Evolutionary conservation across 2,888 invertebrate genomes (phyloP), one percentile per base, ranked within the genome.

Genomic region (Pemphredon lugubris): DNA sequence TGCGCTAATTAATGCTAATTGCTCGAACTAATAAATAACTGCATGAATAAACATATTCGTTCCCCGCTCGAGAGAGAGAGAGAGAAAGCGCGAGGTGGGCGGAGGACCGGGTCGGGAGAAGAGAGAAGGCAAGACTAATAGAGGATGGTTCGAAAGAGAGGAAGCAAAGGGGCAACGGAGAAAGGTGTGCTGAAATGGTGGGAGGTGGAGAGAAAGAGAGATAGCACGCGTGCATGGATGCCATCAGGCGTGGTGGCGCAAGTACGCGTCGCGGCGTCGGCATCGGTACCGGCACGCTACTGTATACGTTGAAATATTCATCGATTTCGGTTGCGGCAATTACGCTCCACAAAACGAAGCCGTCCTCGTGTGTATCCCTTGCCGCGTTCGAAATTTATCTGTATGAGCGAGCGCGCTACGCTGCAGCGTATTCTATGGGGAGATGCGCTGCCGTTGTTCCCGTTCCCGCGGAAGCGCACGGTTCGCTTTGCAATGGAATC

Each of bases 1-100:
- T 87, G 82, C 82, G 82, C 84, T 88, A 88, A 88, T 88, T 87
- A 87, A 88, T 87, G 87, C 85, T 87, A 87, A 88, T 88, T 88
- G 84, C 85, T 61, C 82, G 77, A 83, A 83, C 84, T 87, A 87
- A 87, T 88, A 88, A 88, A 87, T 87, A 86, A 86, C 83, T 75
- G 79, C 80, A 84, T 82, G 86, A 84, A 86, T 85, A 85, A 87
- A 86, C 86, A 85, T 84, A 84, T 84, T 83, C 76, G 79, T 75
- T 76, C 74, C 16, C 68, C 66, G 32, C 45, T 34, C 48, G 67
- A 1, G 45, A n/a, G 21, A 18, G 7, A 9, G 16, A 18, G 61
- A 37, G 16, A 9, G 34, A 42, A 20, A 55, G n/a, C 16, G 14
- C 37, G 75, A 65, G 58, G 60, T 42, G 65, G 45, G 57, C 60